Evolutionary conservation across 2,888 invertebrate genomes (phyloP), one percentile per base, ranked within the genome.

Genomic region (Lutraria lutraria): DNA sequence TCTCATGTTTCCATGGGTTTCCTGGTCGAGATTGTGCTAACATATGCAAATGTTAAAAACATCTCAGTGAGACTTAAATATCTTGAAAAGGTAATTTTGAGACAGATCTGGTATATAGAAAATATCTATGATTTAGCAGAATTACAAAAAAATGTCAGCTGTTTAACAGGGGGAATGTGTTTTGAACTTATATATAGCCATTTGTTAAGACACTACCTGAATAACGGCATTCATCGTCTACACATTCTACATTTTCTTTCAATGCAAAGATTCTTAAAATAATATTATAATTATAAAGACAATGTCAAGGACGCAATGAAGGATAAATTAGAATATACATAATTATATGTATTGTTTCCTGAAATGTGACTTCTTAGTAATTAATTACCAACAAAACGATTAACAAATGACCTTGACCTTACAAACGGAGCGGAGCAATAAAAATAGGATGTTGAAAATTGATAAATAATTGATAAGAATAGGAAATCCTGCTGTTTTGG

Each of bases 361-460:
- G n/a, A 68, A 68, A 68, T 56, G 25, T 68, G 25, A 68, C n/a
- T 68, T 68, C 63, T 68, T 25, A 68, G 63, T 68, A 68, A 68
- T 63, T 19, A 15, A 63, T n/a, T n/a, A 19, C 19, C 16, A 60
- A 60, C 19, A 60, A 60, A 60, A 16, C 8, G 60, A 60, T 8
- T 60, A 60, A 60, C 60, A 60, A 21, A 8, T 60, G 60, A 60
- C 60, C n/a, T 19, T n/a, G 8, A 63, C 19, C n/a, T n/a, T 63
- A 21, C n/a, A 1, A 21, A n/a, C n/a, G n/a, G n/a, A n/a, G n/a
- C 63, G 12, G 12, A 68, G 63, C n/a, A n/a, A 25, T 25, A 25
- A 25, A 16, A 15, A 56, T 10, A n/a, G 63, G 63, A 68, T n/a
- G 63, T 68, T 68, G 63, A 68, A 68, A 68, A 68, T 25, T 8